A percentile compares a stretch with the other conserved stretches of the same genome.
Evolutionary conservation across 2,113 vertebrate genomes (phyloP).

Genomic region (Neomonachus schauinslandi): DNA sequence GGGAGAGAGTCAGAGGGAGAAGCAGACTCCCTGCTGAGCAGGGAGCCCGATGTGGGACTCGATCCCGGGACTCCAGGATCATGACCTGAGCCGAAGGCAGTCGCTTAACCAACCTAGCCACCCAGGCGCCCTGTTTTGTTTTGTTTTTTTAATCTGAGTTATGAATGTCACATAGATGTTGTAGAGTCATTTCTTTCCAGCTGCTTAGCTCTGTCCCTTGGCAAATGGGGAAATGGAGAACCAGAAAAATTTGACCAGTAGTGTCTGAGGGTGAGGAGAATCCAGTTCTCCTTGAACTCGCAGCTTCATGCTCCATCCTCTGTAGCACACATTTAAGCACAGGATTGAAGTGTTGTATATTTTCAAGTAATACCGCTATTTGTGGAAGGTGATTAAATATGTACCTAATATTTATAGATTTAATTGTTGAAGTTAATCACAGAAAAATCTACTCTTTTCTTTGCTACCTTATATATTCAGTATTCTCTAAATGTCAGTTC

Average conservation of each 20-base stretch:
- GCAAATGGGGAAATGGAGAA: neutral
- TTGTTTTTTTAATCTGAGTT: neutral
- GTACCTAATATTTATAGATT: neutral
- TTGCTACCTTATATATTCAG: neutral
- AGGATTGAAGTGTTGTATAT: neutral
- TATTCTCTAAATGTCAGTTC: neutral
- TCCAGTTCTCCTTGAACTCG: neutral
- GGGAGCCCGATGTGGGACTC: too few species aligned
- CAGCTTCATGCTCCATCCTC: neutral
- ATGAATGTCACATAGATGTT: neutral
- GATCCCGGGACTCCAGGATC: too few species aligned
- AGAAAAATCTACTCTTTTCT: neutral
- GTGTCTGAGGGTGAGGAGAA: neutral
- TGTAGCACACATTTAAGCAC: neutral
- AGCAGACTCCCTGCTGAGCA: too few species aligned
- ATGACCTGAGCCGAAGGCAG: too few species aligned
- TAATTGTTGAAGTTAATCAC: neutral
- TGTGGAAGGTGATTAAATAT: neutral
- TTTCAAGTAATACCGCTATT: neutral
- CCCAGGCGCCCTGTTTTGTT: too few species aligned
- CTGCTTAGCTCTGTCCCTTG: neutral
- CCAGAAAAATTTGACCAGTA: neutral
- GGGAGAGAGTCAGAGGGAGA: too few species aligned
- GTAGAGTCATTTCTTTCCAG: neutral
- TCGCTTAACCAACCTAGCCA: too few species aligned